These are phyloP conservation scores for Nyctibius grandis DNA, from an alignment of 2,797 vertebrate species.

Conservation along the genomic window DNA sequence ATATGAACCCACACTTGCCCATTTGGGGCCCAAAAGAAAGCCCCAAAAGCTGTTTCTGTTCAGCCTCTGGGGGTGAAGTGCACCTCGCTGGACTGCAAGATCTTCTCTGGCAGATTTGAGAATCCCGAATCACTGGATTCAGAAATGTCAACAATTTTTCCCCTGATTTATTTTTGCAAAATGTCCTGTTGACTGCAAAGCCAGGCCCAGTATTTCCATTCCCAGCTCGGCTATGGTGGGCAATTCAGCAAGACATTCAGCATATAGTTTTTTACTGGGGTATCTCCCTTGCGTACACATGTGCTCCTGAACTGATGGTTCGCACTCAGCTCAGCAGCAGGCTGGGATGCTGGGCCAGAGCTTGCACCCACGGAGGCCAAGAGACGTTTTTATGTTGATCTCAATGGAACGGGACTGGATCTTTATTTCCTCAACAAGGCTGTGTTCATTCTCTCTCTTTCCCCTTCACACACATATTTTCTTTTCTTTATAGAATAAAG, in stretches of 20 bases:
- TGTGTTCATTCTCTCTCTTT: slow-evolving; percentile 27
- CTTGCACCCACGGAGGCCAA: neutral
- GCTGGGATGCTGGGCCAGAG: neutral
- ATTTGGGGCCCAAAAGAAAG: neutral
- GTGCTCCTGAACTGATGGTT: neutral
- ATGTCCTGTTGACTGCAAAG: neutral
- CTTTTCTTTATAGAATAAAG: slow-evolving; percentile 33
- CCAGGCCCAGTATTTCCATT: neutral
- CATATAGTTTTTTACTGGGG: neutral
- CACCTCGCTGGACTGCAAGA: neutral
- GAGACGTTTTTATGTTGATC: neutral
- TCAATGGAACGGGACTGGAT: neutral
- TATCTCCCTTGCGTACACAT: no score
- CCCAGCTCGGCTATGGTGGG: neutral
- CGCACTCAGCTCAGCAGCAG: neutral
- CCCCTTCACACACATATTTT: slow-evolving; percentile 38
- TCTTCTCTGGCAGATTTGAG: neutral
- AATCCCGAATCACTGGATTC: neutral
- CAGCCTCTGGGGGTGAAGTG: neutral
- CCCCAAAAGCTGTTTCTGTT: neutral
- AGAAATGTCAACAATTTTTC: neutral
- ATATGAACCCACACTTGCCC: neutral
- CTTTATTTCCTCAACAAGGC: neutral
- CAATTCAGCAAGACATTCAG: neutral
- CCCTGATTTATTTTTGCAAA: neutral